A percentile compares a stretch with the other conserved stretches of the same genome.
Evolutionary conservation across 2,797 vertebrate genomes (phyloP).

Genomic region (Poeciliopsis infans): DNA sequence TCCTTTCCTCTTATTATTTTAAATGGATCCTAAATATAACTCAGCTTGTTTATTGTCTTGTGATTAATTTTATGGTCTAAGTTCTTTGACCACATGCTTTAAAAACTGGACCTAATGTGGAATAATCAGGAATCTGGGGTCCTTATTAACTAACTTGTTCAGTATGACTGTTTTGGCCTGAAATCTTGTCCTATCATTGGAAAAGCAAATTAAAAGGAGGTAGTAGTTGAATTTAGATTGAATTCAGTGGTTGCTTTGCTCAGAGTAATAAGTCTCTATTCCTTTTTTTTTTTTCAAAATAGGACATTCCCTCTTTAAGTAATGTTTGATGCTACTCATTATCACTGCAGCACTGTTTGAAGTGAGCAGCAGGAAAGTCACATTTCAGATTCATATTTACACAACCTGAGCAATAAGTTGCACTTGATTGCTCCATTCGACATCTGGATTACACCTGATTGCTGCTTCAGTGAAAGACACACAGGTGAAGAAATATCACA

Average conservation of each 20-base stretch:
- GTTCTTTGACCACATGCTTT: background rate
- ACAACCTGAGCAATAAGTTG: background rate
- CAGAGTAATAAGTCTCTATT: background rate
- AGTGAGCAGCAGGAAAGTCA: background rate
- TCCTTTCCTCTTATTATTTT: background rate
- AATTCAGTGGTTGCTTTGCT: background rate
- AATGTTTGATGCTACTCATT: background rate
- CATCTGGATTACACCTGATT: background rate
- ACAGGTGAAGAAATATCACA: background rate
- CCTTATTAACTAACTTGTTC: background rate
- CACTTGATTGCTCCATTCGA: background rate
- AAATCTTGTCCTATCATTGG: background rate
- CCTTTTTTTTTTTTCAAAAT: background rate
- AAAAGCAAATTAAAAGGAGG: background rate
- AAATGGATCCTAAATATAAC: background rate
- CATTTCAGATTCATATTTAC: background rate
- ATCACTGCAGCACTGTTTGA: background rate
- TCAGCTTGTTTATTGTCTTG: background rate
- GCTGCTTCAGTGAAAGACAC: background rate
- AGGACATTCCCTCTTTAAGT: background rate
- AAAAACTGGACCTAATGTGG: constrained; percentile 2
- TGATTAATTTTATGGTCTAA: background rate
- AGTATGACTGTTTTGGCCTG: background rate
- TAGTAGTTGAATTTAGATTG: background rate
- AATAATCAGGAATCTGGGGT: background rate